Evolutionary conservation across 1,140 invertebrate species (phyloP).

Genomic region (Microvelia longipes): DNA sequence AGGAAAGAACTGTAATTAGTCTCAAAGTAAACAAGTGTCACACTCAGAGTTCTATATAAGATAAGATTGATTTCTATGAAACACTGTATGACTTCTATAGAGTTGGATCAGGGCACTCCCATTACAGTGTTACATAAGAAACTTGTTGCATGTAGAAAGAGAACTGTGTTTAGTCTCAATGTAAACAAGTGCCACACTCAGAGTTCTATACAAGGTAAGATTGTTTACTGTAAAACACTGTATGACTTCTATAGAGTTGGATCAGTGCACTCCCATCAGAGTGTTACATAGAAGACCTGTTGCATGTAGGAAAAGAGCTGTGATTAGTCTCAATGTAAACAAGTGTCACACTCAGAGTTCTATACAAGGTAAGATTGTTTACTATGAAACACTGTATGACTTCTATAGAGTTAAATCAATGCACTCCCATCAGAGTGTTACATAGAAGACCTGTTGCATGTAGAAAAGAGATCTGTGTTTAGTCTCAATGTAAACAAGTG

Average conservation of each 20-base stretch:
- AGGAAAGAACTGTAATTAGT: slow-evolving; percentile 44
- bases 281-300: slow-evolving; percentile 69
- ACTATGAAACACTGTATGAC: too few relatives aligned
- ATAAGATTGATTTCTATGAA: too few relatives aligned
- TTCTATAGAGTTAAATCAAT: slow-evolving; percentile 43
- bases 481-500: slow-evolving; percentile 33
- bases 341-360: too few relatives aligned
- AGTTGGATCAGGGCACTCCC: slow-evolving; percentile 61
- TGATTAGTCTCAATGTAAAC: slow-evolving; percentile 41
- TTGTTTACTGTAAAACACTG: too few relatives aligned
- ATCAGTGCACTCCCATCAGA: slow-evolving; percentile 65
- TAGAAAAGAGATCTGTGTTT: slow-evolving; percentile 43
- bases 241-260: slow-evolving; percentile 30
- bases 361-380: too few relatives aligned
- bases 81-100: slow-evolving; percentile 16
- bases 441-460: slow-evolving; percentile 58
- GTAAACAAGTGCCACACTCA: not conserved
- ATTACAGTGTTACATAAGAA: slow-evolving; percentile 73
- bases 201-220: not conserved
- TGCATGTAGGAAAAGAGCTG: slow-evolving; percentile 41
- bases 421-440: slow-evolving; percentile 69
- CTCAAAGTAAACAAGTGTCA: slow-evolving; percentile 30
- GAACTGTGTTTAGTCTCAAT: slow-evolving; percentile 45
- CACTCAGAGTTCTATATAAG: not conserved
- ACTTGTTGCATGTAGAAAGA: slow-evolving; percentile 45